These are phyloP conservation scores for Phalacrocorax pelagicus DNA, from an alignment of 2,113 vertebrate species.

Conservation along the genomic window DNA sequence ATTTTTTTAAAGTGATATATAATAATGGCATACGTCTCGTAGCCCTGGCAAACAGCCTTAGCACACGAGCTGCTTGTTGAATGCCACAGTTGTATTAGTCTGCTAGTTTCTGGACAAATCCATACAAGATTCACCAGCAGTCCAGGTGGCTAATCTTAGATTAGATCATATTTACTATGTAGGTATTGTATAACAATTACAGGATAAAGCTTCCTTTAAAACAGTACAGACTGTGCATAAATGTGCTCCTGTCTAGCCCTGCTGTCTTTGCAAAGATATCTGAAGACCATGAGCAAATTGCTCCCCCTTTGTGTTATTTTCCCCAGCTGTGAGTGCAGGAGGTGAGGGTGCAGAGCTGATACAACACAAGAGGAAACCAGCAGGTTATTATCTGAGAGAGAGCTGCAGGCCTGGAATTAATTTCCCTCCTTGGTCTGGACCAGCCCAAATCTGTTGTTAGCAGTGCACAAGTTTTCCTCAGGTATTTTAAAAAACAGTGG, in stretches of 20 bases:
- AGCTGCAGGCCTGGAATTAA: not conserved
- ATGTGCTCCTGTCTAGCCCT: not conserved
- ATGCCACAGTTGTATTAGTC: not conserved
- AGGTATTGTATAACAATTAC: not conserved
- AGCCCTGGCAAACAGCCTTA: not conserved
- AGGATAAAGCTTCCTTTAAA: not conserved
- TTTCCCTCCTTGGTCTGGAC: not conserved
- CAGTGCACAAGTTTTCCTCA: not conserved
- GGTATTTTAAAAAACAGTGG: not conserved
- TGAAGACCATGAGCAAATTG: not conserved
- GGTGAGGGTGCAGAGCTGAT: fast-evolving
- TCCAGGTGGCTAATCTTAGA: not conserved
- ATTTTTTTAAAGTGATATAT: not conserved
- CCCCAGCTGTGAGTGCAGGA: not conserved
- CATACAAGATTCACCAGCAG: fast-evolving
- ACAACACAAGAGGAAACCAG: not conserved
- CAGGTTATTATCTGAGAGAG: not conserved
- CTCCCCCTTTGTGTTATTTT: not conserved
- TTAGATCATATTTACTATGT: not conserved
- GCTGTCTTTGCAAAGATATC: not conserved
- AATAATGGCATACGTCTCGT: not conserved
- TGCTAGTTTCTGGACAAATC: not conserved
- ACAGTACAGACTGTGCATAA: not conserved
- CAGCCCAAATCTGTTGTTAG: not conserved
- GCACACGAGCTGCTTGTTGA: not conserved